phyloP scores from a whole-genome alignment of 2,797 vertebrate genomes.

The Eulemur coronatus region DNA sequence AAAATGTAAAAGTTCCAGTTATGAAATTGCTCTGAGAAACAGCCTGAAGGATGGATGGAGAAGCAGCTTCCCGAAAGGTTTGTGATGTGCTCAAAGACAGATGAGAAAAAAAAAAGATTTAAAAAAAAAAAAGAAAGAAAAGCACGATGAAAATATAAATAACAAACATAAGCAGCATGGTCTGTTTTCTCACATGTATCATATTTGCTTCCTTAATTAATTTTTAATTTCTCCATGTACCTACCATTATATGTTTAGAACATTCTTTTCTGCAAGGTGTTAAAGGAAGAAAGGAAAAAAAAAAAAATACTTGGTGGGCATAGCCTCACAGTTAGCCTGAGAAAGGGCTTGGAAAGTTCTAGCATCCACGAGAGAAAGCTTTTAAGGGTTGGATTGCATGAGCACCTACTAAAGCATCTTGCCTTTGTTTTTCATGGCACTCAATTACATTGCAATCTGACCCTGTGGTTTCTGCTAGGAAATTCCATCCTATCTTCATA shows the following conservation, averaged over 20 bases:
- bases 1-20: neutral
- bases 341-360: conserved; percentile 26
- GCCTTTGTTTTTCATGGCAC: conserved; percentile 4
- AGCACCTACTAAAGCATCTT: neutral
- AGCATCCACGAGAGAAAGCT: neutral
- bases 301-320: neutral
- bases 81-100: neutral
- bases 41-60: neutral
- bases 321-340: neutral
- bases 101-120: neutral
- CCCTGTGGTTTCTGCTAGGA: conserved; percentile 53
- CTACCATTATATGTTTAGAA: neutral
- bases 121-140: neutral
- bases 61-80: neutral
- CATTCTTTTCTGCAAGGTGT: neutral
- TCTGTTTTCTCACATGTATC: neutral
- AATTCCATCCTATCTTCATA: conserved; percentile 48
- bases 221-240: neutral
- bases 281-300: neutral
- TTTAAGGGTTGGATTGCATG: neutral
- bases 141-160: neutral
- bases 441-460: neutral
- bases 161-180: neutral
- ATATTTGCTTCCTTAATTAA: conserved; percentile 36
- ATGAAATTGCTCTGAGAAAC: conserved; percentile 12